Percentiles rank a stretch among this genome's conserved stretches.
phyloP scores from a whole-genome alignment of 1,140 invertebrate genomes.

The Diabrotica virgifera region DNA sequence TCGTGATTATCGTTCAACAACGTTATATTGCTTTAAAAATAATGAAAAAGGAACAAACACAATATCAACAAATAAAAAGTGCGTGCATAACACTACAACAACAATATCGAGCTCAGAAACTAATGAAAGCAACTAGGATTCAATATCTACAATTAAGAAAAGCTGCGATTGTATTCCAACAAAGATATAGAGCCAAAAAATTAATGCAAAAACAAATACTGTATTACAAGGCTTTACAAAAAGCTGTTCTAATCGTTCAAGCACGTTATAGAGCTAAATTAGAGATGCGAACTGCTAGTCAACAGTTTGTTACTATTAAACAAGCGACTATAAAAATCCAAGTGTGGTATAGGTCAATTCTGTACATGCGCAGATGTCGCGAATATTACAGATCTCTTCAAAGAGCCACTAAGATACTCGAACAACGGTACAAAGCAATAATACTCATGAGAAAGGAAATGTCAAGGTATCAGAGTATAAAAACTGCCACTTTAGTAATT shows the following conservation, averaged over 20 bases:
- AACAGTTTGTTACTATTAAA: slow-evolving; percentile 23
- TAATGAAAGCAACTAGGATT: slow-evolving; percentile 23
- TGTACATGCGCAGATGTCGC: slow-evolving; percentile 35
- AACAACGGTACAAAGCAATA: slow-evolving; percentile 37
- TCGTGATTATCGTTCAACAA: slow-evolving; percentile 41
- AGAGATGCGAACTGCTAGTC: slow-evolving; percentile 29
- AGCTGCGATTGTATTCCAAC: slow-evolving; percentile 32
- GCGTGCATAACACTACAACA: slow-evolving; percentile 37
- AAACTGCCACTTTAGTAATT: slow-evolving; percentile 43
- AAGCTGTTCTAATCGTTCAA: slow-evolving; percentile 39
- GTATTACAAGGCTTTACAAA: slow-evolving; percentile 41
- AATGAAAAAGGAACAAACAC: slow-evolving; percentile 30
- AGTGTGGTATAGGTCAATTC: slow-evolving; percentile 47
- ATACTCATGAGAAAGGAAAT: slow-evolving; percentile 38
- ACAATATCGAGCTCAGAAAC: slow-evolving; percentile 41
- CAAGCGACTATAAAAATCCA: slow-evolving; percentile 50
- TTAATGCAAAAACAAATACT: slow-evolving; percentile 38
- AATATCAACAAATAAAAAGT: slow-evolving; percentile 16
- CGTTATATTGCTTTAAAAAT: slow-evolving; percentile 34
- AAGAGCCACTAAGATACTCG: slow-evolving; percentile 32
- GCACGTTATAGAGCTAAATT: slow-evolving; percentile 35
- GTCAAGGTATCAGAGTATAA: slow-evolving; percentile 38
- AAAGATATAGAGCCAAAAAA: slow-evolving; percentile 48
- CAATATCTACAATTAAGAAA: slow-evolving; percentile 28
- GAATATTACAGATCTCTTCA: slow-evolving; percentile 40